Evolutionary conservation across 2,113 vertebrate species (phyloP), one percentile per base, ranked within the genome.

Genomic region (Chaetorhynchus papuensis): DNA sequence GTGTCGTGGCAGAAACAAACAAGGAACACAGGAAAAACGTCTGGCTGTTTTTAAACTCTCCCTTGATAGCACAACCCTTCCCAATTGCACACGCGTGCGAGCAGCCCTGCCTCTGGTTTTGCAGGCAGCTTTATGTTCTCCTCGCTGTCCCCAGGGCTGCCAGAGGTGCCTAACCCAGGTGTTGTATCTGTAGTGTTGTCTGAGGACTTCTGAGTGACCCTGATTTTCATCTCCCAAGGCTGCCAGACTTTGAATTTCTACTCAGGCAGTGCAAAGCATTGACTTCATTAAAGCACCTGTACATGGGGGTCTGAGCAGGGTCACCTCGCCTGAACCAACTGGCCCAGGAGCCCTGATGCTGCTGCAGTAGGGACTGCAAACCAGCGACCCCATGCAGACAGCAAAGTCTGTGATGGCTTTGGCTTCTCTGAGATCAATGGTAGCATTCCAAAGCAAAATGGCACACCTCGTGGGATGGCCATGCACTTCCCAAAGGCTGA

Each of bases 1-100:
- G 0, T 93, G 68, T 64, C 56, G 54, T 54, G 72, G 85, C 31
- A 87, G 75, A 54, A 75, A 39, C 37, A 93, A 89, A 87, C n/a
- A 85, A 65, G 85, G 60, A 90, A 78, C 78, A 90, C 89, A 92
- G 83, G 75, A 66, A 95, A 64, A 74, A 90, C 64, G 39, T 35
- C 72, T 94, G 79, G 35, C 57, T 83, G 69, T 27, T 83, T 88
- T 69, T 44, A 91, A 94, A 57, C n/a, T 68, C 69, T 53, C 30
- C 26, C 42, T 90, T 89, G 66, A 45, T 23, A 86, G 63, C 1
- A 3, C 3, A 1, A 77, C 5, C 11, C 47, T 47, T 94, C 91
- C 50, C 82, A 93, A 4, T 10, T 15, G 27, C 56, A 50, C 22
- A 22, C 3, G 5, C 47, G 39, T 4, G 33, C 0, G 1, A 78